Conservation (phyloP, 2,797 vertebrate species). For the Carcharodon carcharias region DNA sequence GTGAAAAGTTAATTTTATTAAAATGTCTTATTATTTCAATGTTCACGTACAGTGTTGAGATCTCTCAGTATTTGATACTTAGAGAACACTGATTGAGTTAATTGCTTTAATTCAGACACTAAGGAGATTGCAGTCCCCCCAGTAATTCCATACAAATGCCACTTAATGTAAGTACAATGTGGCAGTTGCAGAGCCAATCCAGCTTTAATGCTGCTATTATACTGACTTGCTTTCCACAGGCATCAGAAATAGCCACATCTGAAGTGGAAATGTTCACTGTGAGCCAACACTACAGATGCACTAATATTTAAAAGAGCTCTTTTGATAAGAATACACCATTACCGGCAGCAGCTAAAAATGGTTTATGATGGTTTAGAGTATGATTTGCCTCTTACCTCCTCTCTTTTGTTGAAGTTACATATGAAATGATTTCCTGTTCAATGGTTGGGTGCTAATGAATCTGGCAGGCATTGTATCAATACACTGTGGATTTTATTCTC, state of each 20-base stretch:
- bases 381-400: slow-evolving; percentile 29
- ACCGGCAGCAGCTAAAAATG: slow-evolving; percentile 34
- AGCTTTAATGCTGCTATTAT: slow-evolving; percentile 35
- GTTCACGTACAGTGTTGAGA: slow-evolving; percentile 11
- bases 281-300: slow-evolving; percentile 35
- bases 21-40: slow-evolving; percentile 37
- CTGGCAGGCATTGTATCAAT: background rate
- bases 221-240: slow-evolving; percentile 22
- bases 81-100: slow-evolving; percentile 17
- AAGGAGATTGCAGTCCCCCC: slow-evolving; percentile 35
- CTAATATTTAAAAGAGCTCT: slow-evolving; percentile 36
- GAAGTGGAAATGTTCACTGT: slow-evolving; percentile 37
- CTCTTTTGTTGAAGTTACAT: slow-evolving; percentile 34
- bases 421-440: slow-evolving; percentile 28
- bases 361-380: slow-evolving; percentile 35
- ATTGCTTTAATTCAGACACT: slow-evolving; percentile 36
- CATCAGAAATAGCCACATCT: slow-evolving; percentile 24
- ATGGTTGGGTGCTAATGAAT: background rate
- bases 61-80: slow-evolving; percentile 29
- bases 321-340: slow-evolving; percentile 38
- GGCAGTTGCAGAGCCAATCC: slow-evolving; percentile 22
- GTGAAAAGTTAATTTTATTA: slow-evolving; percentile 34
- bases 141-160: slow-evolving; percentile 38
- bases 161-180: slow-evolving; percentile 37
- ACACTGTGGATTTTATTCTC: background rate